Conservation (phyloP, 2,888 invertebrate species). For the Tipula helvola region DNA sequence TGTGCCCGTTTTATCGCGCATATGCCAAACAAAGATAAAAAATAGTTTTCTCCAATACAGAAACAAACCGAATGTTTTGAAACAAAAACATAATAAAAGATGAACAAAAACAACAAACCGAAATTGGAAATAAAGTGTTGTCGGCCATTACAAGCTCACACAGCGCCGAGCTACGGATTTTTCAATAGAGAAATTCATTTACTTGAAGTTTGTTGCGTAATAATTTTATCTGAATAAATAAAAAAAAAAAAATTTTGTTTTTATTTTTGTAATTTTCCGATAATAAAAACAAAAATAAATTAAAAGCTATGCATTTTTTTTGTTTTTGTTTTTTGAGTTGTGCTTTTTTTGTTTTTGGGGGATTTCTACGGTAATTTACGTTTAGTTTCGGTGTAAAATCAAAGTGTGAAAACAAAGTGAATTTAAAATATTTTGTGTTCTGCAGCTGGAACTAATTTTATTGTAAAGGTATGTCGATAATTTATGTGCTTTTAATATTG, state of each 20-base stretch:
- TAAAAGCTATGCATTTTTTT: neutral
- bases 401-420: neutral
- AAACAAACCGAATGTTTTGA: neutral
- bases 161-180: neutral
- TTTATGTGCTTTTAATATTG: neutral
- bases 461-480: neutral
- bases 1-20: neutral
- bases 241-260: neutral
- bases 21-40: neutral
- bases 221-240: neutral
- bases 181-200: neutral
- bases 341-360: neutral
- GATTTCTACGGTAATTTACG: neutral
- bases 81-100: neutral
- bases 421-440: neutral
- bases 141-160: constrained; percentile 7
- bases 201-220: neutral
- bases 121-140: neutral
- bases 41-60: neutral
- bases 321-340: neutral
- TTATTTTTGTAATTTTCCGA: neutral
- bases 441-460: neutral
- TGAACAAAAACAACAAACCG: neutral
- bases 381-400: neutral
- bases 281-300: neutral